Evolutionary conservation across 1,140 invertebrate genomes (phyloP).

Genomic region (Piezodorus guildinii): DNA sequence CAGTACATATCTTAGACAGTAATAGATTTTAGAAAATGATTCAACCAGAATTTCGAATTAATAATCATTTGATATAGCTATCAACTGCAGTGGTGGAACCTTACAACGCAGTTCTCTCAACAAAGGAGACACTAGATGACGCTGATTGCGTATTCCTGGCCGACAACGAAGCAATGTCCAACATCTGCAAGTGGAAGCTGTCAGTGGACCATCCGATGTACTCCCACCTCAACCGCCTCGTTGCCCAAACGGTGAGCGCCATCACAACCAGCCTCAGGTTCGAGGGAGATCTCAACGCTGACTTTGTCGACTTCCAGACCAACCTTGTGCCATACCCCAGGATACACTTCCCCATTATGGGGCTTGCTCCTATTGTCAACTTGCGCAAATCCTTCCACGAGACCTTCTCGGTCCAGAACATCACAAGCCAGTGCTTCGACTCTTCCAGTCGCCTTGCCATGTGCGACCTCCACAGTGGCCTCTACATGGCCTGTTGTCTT

Average conservation of each 20-base stretch:
- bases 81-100: conserved; percentile 57
- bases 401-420: conserved; percentile 46
- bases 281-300: conserved; percentile 79
- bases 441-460: conserved; percentile 85
- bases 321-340: conserved; percentile 77
- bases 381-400: conserved; percentile 52
- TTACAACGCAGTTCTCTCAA: conserved; percentile 52
- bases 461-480: conserved; percentile 76
- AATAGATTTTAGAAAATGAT: too few relatives aligned
- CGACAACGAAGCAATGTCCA: conserved; percentile 83
- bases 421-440: conserved; percentile 43
- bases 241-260: conserved; percentile 71
- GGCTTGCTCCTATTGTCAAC: conserved; percentile 51
- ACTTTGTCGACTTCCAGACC: conserved; percentile 76
- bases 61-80: conserved; percentile 31
- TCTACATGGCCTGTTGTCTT: conserved; percentile 77
- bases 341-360: conserved; percentile 60
- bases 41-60: too few relatives aligned
- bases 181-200: conserved; percentile 78
- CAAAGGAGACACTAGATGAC: conserved; percentile 49
- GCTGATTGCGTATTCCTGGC: conserved; percentile 63
- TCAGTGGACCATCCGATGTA: conserved; percentile 81
- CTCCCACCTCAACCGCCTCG: conserved; percentile 65
- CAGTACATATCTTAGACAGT: too few relatives aligned
- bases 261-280: conserved; percentile 78